phyloP scores from a whole-genome alignment of 2,113 vertebrate genomes.

The Sorex araneus region DNA sequence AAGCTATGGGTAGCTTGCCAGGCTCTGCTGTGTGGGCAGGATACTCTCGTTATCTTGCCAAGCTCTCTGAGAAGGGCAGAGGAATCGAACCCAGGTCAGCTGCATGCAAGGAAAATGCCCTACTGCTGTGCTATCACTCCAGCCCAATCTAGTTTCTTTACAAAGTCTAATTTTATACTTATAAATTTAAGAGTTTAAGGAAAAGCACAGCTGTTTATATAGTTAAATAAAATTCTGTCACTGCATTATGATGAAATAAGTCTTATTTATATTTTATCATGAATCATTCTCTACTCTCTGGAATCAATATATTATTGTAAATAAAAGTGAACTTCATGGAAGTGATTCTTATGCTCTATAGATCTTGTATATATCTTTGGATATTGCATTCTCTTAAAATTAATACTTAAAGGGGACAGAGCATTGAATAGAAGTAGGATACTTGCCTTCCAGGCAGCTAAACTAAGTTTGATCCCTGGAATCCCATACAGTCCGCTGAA shows the following conservation, averaged over 20 bases:
- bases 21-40: no score
- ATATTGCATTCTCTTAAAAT: slow-evolving; percentile 13
- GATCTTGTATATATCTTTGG: neutral
- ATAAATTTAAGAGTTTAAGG: slow-evolving; percentile 35
- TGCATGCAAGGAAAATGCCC: no score
- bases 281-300: slow-evolving; percentile 23
- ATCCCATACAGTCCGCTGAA: no score
- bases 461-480: no score
- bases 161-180: slow-evolving; percentile 1
- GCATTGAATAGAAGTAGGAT: no score
- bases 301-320: neutral
- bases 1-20: no score
- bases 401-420: neutral
- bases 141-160: neutral
- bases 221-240: slow-evolving; percentile 42
- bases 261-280: slow-evolving; percentile 38
- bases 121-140: no score
- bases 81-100: no score
- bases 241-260: slow-evolving; percentile 28
- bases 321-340: neutral
- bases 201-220: neutral
- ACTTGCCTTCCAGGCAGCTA: no score
- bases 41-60: no score
- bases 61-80: no score
- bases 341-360: neutral